Base-by-base conservation (phyloP, 2,797 vertebrate genomes). In the Sandelia bainsii region DNA sequence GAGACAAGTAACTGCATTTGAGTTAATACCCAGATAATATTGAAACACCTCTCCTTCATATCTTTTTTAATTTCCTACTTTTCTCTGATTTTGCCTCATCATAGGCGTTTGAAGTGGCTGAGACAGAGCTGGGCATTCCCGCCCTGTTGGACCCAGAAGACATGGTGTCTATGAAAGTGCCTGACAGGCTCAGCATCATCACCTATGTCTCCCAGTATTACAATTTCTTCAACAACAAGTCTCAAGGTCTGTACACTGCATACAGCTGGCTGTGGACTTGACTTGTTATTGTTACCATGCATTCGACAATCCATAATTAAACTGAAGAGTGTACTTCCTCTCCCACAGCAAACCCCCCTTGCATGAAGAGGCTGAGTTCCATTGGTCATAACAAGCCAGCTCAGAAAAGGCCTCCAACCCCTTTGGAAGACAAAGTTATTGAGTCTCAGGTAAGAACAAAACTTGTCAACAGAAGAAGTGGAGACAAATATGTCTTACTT, bases 131-230 rank as follows among this genome's bases (percentile, higher is more conserved):
- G 87, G 98, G 97, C 39, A 99, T 99, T 80, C 98, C 98, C 1
- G 97, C 98, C 25, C 91, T 99, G 70, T 91, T 99, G 88, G 98
- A 99, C 90, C 94, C 98, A 64, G 96, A 93, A 19, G 98, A 99
- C 87, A 99, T 99, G 98, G 98, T 99, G 80, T 97, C 96, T 69
- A 99, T 99, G 98, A 95, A 92, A 72, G 95, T 99, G 48, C 98
- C 98, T 0, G 98, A 99, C 89, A 95, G 98, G 57, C 96, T 99
- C 56, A 99, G 98, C 90, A 90, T 99, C 87, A 99, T 99, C 93
- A 99, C 98, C 56, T 99, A 99, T 0, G 97, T 99, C 72, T 99
- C 98, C 1, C 98, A 99, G 92, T 98, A 98, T 90, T 98, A 99
- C 90, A 98, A 98, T 93, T 95, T 95, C 92, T 99, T 99, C 83